A percentile compares a stretch with the other conserved stretches of the same genome.
phyloP scores from a whole-genome alignment of 2,888 invertebrate species.

The Eupithecia subumbrata region DNA sequence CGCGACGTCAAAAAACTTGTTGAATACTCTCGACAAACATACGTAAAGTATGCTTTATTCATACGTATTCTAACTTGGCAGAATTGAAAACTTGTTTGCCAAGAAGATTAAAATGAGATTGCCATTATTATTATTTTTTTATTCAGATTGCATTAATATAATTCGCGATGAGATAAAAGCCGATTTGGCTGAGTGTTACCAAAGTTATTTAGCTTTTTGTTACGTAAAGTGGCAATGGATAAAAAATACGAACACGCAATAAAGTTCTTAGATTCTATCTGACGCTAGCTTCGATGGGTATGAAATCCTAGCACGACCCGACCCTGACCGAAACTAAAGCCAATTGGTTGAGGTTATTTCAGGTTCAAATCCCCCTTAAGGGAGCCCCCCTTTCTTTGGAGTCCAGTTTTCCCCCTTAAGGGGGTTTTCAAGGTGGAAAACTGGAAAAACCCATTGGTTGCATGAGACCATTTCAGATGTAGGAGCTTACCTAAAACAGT shows the following conservation, averaged over 20 bases:
- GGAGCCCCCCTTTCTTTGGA: too few relatives aligned
- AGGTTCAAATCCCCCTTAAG: too few relatives aligned
- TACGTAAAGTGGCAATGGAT: neutral
- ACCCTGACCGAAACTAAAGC: neutral
- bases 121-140: slow-evolving; percentile 32
- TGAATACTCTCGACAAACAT: slow-evolving; percentile 54
- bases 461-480: neutral
- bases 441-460: neutral
- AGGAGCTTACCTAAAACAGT: neutral
- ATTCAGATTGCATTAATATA: slow-evolving; percentile 28
- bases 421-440: too few relatives aligned
- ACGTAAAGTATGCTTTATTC: slow-evolving; percentile 54
- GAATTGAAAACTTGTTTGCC: slow-evolving; percentile 47
- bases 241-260: neutral
- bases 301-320: neutral
- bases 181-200: neutral
- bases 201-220: neutral
- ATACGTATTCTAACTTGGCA: slow-evolving; percentile 45
- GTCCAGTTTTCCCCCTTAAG: too few relatives aligned
- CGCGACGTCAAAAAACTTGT: slow-evolving; percentile 49
- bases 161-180: neutral
- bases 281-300: neutral
- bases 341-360: too few relatives aligned
- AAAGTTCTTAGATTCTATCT: neutral
- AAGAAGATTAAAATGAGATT: slow-evolving; percentile 53